Evolutionary conservation across 1,140 invertebrate species (phyloP).

Genomic region (Tetraneura akinire): DNA sequence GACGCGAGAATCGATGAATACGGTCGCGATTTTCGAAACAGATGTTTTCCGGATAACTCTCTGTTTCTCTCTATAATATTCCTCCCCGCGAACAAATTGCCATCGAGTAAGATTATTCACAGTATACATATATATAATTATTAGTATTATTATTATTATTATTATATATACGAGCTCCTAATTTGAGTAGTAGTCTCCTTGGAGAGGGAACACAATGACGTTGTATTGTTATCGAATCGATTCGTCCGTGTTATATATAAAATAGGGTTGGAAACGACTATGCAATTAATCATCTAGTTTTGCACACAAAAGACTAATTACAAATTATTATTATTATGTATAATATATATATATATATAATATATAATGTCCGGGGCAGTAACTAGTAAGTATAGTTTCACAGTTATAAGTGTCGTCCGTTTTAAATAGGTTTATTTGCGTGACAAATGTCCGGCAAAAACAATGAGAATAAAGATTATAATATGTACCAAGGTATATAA

Average conservation of each 20-base stretch:
- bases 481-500: too few relatives aligned
- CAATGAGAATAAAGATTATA: not conserved
- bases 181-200: constrained; percentile 1
- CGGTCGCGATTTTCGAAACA: constrained; percentile 48
- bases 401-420: too few relatives aligned
- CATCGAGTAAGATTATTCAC: constrained; percentile 41
- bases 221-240: constrained; percentile 34
- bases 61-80: too few relatives aligned
- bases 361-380: too few relatives aligned
- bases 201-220: constrained; percentile 15
- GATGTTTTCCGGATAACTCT: constrained; percentile 44
- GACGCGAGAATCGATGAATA: constrained; percentile 14
- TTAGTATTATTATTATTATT: too few relatives aligned
- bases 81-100: constrained; percentile 7
- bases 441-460: not conserved
- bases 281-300: constrained; percentile 13
- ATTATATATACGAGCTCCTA: not conserved
- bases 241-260: not conserved
- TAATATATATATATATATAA: not conserved
- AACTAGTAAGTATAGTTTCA: not conserved
- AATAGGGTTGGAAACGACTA: not conserved
- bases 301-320: constrained; percentile 9
- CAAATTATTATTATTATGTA: constrained; percentile 12
- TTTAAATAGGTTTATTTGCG: not conserved
- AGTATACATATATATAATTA: constrained; percentile 13